A percentile compares a stretch with the other conserved stretches of the same genome.
Evolutionary conservation across 2,888 invertebrate species (phyloP).

Genomic region (Reticulitermes lucifugus): DNA sequence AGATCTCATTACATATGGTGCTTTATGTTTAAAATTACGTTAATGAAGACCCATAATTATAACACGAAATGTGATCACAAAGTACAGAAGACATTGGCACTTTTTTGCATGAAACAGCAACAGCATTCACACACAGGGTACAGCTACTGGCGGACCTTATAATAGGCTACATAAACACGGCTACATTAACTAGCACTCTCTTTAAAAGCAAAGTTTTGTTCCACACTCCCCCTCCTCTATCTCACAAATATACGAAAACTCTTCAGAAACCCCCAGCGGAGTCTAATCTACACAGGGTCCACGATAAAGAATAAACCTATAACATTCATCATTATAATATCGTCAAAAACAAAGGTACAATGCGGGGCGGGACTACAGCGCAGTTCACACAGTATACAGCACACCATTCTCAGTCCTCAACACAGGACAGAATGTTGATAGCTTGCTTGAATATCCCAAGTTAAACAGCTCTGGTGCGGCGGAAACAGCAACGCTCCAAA

Average conservation of each 20-base stretch:
- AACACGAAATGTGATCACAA: background rate
- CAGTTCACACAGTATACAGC: no score
- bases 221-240: background rate
- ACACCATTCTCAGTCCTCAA: no score
- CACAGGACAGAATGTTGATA: no score
- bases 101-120: background rate
- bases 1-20: background rate
- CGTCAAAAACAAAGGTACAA: no score
- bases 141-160: background rate
- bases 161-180: slow-evolving; percentile 5
- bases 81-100: background rate
- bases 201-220: slow-evolving; percentile 50
- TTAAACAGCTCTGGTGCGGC: no score
- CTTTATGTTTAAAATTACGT: background rate
- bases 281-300: background rate
- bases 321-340: background rate
- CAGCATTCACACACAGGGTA: background rate
- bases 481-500: no score
- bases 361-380: no score
- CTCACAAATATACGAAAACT: slow-evolving; percentile 29
- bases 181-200: slow-evolving; percentile 40
- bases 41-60: background rate
- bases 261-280: background rate
- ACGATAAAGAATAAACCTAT: slow-evolving; percentile 8
- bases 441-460: no score